Evolutionary conservation across 2,888 invertebrate species (phyloP).

Genomic region (Rotaria magnacalcarata): DNA sequence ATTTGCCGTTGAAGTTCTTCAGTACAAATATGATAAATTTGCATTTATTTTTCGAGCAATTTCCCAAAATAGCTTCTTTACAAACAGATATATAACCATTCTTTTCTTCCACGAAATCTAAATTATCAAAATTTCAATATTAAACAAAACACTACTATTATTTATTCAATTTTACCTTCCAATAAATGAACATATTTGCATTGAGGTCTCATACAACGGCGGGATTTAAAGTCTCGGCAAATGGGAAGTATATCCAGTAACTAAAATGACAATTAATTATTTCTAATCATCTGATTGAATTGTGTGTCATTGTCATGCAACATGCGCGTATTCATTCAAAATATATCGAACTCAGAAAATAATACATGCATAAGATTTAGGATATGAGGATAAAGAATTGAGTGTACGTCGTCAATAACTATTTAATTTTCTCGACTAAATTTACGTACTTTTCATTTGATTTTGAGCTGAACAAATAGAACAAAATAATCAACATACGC

Average conservation of each 20-base stretch:
- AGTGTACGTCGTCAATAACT: not conserved
- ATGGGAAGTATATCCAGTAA: constrained; percentile 99
- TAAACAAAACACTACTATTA: constrained; percentile 44
- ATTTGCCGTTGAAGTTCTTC: constrained; percentile 36
- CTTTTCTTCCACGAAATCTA: constrained; percentile 89
- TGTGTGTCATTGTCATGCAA: not conserved
- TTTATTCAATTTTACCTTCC: constrained; percentile 71
- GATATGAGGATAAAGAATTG: not conserved
- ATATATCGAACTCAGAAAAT: not conserved
- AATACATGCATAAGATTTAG: not conserved
- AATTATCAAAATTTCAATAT: constrained; percentile 53
- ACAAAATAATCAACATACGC: not conserved
- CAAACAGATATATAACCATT: constrained; percentile 91
- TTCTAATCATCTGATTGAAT: too few species aligned
- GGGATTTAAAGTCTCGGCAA: constrained; percentile 99
- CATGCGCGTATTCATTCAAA: not conserved
- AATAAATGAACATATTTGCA: constrained; percentile 96
- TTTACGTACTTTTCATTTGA: not conserved
- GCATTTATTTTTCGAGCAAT: constrained; percentile 85
- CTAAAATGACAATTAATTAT: constrained; percentile 64
- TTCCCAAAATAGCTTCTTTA: constrained; percentile 87
- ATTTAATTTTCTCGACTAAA: not conserved
- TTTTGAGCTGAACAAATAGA: constrained; percentile 8
- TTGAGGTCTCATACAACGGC: constrained; percentile 82
- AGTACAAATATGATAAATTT: constrained; percentile 93